Percentiles rank a stretch among this genome's conserved stretches.
Conservation (phyloP, 2,888 invertebrate species). For the Diaperis boleti region DNA sequence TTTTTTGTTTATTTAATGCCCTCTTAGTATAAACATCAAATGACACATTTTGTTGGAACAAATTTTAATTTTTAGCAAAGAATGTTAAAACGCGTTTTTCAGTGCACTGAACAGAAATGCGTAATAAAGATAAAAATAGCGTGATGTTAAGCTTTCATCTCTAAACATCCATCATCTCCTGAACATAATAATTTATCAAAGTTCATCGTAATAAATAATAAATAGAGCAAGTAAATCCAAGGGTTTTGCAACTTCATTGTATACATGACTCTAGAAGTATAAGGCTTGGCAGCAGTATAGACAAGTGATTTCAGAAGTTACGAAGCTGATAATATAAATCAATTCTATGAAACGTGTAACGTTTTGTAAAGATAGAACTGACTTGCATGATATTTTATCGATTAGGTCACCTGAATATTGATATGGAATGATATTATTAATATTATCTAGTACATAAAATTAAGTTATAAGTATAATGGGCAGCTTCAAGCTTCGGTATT, state of each 20-base stretch:
- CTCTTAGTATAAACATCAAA: neutral
- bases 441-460: no score
- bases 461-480: no score
- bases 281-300: conserved; percentile 29
- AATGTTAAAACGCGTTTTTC: neutral
- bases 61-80: neutral
- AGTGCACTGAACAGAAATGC: conserved; percentile 20
- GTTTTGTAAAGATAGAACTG: no score
- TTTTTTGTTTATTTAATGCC: no score
- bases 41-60: neutral
- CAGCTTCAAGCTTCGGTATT: no score
- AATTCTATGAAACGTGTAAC: no score
- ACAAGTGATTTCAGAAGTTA: neutral
- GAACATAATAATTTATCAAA: conserved; percentile 52
- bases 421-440: no score
- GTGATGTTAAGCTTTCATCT: conserved; percentile 52
- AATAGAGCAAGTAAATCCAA: conserved; percentile 42
- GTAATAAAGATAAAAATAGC: conserved; percentile 52
- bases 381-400: no score
- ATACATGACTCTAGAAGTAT: conserved; percentile 14
- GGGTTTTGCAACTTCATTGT: conserved; percentile 23
- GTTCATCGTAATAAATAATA: conserved; percentile 48
- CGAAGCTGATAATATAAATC: no score
- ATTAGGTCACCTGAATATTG: no score
- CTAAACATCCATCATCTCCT: conserved; percentile 51